Percentiles rank a stretch among this genome's conserved stretches.
Conservation (phyloP, 1,140 invertebrate species). For the Penaeus vannamei region DNA sequence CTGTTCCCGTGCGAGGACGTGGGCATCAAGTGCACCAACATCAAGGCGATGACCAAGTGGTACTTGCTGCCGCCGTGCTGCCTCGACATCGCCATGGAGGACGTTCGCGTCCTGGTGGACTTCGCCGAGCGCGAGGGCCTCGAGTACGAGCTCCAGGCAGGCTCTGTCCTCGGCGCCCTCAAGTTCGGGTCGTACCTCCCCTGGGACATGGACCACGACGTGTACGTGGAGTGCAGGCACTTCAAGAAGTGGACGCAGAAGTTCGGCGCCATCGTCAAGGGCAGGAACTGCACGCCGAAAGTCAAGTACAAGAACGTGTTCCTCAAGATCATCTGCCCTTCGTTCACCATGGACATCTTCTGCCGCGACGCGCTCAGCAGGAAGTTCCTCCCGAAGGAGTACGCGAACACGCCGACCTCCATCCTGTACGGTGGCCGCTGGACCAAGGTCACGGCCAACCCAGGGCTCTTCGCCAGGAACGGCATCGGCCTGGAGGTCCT, state of each 20-base stretch:
- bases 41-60: no score
- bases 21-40: conserved; percentile 9
- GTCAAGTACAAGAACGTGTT: not conserved
- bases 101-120: not conserved
- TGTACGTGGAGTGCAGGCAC: conserved; percentile 47
- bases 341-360: not conserved
- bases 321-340: not conserved
- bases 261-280: no score
- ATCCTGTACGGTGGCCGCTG: conserved; percentile 5
- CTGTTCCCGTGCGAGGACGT: conserved; percentile 26
- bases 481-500: conserved; percentile 46
- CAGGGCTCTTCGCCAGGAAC: conserved; percentile 32
- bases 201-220: conserved; percentile 59
- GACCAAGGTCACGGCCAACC: conserved; percentile 26
- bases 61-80: conserved; percentile 42
- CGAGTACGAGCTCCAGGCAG: conserved; percentile 51
- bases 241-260: not conserved
- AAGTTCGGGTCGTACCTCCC: conserved; percentile 51
- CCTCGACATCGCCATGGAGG: not conserved
- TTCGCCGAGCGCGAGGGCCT: conserved; percentile 9
- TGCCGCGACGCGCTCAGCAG: not conserved
- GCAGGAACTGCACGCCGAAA: not conserved
- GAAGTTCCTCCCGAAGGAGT: not conserved
- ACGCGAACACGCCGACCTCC: not conserved
- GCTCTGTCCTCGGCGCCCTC: conserved; percentile 45